Evolutionary conservation across 2,113 vertebrate genomes (phyloP).

Genomic region (Turnix velox): DNA sequence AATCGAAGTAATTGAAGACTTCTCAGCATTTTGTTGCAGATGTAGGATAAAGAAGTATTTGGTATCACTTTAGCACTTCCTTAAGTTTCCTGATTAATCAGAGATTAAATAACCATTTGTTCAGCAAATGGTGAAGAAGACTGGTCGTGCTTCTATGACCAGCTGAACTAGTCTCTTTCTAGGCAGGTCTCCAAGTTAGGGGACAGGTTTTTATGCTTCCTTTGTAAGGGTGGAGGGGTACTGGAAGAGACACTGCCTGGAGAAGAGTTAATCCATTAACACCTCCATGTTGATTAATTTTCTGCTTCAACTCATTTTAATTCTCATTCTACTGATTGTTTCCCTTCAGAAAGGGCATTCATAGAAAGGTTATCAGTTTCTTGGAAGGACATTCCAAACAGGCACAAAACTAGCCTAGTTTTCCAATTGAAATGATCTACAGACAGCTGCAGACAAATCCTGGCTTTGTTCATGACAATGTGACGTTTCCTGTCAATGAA

Average conservation of each 20-base stretch:
- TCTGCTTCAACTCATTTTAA: not conserved
- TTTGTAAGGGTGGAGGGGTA: not conserved
- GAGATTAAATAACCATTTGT: not conserved
- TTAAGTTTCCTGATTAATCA: not conserved
- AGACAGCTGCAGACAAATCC: not conserved
- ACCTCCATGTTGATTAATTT: not conserved
- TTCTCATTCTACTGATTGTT: constrained; percentile 20
- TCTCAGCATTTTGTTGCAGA: not conserved
- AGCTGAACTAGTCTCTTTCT: not conserved
- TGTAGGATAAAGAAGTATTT: not conserved
- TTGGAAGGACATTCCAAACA: not conserved
- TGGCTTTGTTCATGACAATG: not conserved
- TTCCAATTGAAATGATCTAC: not conserved
- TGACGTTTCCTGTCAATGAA: not conserved
- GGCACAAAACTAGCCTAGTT: not conserved
- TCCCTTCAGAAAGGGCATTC: not conserved
- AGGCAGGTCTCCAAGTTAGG: not conserved
- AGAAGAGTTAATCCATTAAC: not conserved
- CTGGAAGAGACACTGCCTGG: not conserved
- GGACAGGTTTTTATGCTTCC: not conserved
- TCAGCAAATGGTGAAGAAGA: not conserved
- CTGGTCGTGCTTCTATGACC: not conserved
- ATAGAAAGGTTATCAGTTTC: not conserved
- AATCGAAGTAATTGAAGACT: not conserved
- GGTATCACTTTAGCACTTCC: not conserved